phyloP scores from a whole-genome alignment of 1,140 invertebrate species.

The Drosophila mayri region DNA sequence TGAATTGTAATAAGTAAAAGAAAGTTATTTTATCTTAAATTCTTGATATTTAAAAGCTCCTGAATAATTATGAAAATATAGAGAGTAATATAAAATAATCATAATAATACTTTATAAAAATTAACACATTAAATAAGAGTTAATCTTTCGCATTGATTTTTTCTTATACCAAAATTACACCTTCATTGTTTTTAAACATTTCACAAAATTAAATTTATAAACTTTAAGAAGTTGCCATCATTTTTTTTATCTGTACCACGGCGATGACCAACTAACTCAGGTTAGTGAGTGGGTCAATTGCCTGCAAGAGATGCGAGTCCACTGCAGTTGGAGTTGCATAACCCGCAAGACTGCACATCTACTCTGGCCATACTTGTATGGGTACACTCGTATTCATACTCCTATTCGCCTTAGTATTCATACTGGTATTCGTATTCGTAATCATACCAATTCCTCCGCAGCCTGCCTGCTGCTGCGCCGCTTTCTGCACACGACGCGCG shows the following conservation, averaged over 20 bases:
- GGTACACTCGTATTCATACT: background rate
- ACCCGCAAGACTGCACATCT: slow-evolving; percentile 15
- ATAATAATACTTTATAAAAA: too few species aligned
- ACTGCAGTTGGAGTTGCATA: slow-evolving; percentile 44
- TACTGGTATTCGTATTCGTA: background rate
- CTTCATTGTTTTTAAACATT: background rate
- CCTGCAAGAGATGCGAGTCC: slow-evolving; percentile 13
- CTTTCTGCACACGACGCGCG: slow-evolving; percentile 85
- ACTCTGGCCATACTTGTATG: background rate
- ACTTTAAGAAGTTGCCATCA: background rate
- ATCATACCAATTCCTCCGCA: slow-evolving; percentile 19
- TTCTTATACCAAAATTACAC: too few species aligned
- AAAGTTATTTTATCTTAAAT: too few species aligned
- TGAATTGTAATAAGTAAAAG: background rate
- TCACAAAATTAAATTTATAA: background rate
- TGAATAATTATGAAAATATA: background rate
- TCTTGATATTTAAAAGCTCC: background rate
- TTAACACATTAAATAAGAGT: background rate
- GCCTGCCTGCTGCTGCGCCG: slow-evolving; percentile 66
- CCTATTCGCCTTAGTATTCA: background rate
- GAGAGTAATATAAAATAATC: background rate
- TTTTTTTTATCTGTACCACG: background rate
- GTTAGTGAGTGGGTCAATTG: slow-evolving; percentile 16
- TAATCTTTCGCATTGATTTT: too few species aligned
- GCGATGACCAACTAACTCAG: slow-evolving; percentile 8